Percentiles rank a stretch among this genome's conserved stretches.
Evolutionary conservation across 2,888 invertebrate species (phyloP).

Genomic region (Agrotis exclamationis): DNA sequence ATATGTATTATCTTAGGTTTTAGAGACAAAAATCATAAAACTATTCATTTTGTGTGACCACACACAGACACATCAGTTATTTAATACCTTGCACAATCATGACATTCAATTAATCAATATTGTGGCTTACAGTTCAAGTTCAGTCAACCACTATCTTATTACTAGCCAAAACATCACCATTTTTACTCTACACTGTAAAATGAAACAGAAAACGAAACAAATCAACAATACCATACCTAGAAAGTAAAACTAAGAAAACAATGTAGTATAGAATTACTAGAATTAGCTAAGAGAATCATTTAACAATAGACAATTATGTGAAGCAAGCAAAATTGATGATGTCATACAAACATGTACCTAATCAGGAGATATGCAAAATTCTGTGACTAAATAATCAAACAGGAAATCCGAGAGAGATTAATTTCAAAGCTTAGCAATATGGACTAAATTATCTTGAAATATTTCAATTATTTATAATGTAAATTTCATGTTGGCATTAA

Average conservation of each 20-base stretch:
- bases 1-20: too few species aligned
- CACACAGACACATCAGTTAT: background rate
- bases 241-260: constrained; percentile 18
- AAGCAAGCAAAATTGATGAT: constrained; percentile 20
- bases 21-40: background rate
- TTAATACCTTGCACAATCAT: background rate
- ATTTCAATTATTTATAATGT: too few species aligned
- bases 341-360: constrained; percentile 12
- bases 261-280: constrained; percentile 1
- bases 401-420: constrained; percentile 36
- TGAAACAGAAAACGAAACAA: constrained; percentile 3
- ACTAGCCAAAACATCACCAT: constrained; percentile 2
- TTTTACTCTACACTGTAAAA: constrained; percentile 5
- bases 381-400: constrained; percentile 22
- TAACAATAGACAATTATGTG: constrained; percentile 10
- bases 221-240: constrained; percentile 1
- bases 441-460: constrained; percentile 1
- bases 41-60: background rate
- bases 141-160: constrained; percentile 6
- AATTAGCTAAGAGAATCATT: constrained; percentile 8
- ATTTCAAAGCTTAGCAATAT: constrained; percentile 8
- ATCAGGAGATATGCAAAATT: constrained; percentile 29
- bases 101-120: background rate
- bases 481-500: too few species aligned
- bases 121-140: constrained; percentile 12